A percentile compares a stretch with the other conserved stretches of the same genome.
These are phyloP conservation scores for Oncopodura yosiiana DNA, from an alignment of 1,140 invertebrate genomes.

Conservation along the genomic window DNA sequence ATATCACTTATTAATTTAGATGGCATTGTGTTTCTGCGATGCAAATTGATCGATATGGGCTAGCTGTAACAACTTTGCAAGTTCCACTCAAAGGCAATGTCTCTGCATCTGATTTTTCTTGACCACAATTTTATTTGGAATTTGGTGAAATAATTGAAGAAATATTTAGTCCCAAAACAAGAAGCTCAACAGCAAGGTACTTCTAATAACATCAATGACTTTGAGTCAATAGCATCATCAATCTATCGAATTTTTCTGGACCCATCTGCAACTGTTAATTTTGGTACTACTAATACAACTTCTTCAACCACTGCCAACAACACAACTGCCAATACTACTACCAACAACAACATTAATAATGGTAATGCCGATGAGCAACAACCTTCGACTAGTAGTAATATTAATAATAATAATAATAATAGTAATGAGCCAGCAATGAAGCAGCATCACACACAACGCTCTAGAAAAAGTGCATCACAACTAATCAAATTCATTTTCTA, in stretches of 20 bases:
- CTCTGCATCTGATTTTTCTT: slow-evolving; percentile 23
- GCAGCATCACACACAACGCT: not conserved
- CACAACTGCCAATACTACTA: not conserved
- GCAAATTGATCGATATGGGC: slow-evolving; percentile 38
- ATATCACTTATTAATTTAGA: slow-evolving; percentile 11
- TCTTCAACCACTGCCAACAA: slow-evolving; percentile 12
- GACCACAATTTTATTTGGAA: slow-evolving; percentile 29
- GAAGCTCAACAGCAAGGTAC: not conserved
- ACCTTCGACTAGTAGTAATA: too few relatives aligned
- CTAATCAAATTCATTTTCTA: slow-evolving; percentile 5
- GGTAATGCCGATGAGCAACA: too few relatives aligned
- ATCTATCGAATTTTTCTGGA: too few relatives aligned
- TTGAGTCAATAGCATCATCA: too few relatives aligned
- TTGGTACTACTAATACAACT: not conserved
- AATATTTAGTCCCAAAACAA: slow-evolving; percentile 20
- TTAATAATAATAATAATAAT: slow-evolving; percentile 1
- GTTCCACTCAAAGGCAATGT: slow-evolving; percentile 34
- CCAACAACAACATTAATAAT: not conserved
- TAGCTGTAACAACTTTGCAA: slow-evolving; percentile 35
- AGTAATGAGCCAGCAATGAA: not conserved
- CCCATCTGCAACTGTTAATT: not conserved
- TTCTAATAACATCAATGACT: too few relatives aligned
- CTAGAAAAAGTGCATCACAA: not conserved
- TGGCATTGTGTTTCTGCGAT: slow-evolving; percentile 40
- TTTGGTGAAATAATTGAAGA: slow-evolving; percentile 27